Base-by-base conservation (phyloP, 2,113 vertebrate genomes). In the Rhea americana region DNA sequence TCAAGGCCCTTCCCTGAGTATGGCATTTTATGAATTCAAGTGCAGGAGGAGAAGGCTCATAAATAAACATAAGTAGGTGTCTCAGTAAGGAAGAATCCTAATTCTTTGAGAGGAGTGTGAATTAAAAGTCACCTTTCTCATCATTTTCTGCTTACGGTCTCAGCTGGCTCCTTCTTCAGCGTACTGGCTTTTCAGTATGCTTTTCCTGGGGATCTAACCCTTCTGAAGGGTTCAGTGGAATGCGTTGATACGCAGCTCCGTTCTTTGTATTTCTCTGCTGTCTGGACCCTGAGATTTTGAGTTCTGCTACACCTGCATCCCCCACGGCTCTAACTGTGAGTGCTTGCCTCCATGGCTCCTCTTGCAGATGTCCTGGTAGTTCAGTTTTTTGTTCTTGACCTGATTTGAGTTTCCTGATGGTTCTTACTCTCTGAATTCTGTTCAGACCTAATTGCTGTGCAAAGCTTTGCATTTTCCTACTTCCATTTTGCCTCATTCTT, bases 331-430 rank as follows among this genome's bases (percentile, higher is more conserved):
- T 30, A 48, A 7, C 63, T 39, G 14, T 16, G 25, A 41, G 17
- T 0, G 1, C 79, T 61, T 37, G 55, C 11, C 39, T 79, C 56
- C 1, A 0, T 14, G 7, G 11, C 16, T 35, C 5, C 3, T 25
- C 35, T 21, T 66, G n/a, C 13, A 67, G 50, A 80, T 26, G 47
- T 56, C 32, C 30, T 81, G 55, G 26, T 43, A n/a, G 50, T 48
- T 30, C 4, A 1, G 3, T n/a, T 26, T 58, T 87, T 66, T n/a
- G 5, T 79, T 94, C 90, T 78, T 89, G 19, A 77, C 43, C 39
- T 35, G 13, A 7, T 1, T 67, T 30, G 47, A 35, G 14, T 59
- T 83, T 87, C 24, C 43, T 75, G 68, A 17, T 83, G 0, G 0
- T 91, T 83, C 72, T 90, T 63, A 56, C 51, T 94, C 41, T 8